Evolutionary conservation across 2,797 vertebrate species (phyloP).

Genomic region (Scolopax rusticola): DNA sequence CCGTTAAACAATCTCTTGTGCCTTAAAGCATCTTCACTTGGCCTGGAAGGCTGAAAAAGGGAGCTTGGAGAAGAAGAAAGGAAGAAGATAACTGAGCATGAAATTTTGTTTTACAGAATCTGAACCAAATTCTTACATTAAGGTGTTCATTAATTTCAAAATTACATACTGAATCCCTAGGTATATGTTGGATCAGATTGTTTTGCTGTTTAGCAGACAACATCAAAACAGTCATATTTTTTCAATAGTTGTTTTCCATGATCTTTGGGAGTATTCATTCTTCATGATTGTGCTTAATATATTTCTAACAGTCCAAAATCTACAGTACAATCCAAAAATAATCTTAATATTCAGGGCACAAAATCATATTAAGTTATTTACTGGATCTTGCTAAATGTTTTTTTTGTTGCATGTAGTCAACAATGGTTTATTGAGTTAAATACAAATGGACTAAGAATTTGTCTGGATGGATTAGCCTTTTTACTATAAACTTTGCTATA

Average conservation of each 20-base stretch:
- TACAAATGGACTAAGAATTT: slow-evolving; percentile 8
- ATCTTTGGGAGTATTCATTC: neutral
- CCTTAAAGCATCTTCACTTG: slow-evolving; percentile 64
- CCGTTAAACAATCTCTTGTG: slow-evolving; percentile 86
- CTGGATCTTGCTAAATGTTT: neutral
- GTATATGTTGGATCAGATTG: neutral
- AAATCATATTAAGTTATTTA: neutral
- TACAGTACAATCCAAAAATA: neutral
- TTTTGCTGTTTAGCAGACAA: neutral
- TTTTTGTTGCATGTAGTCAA: neutral
- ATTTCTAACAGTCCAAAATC: neutral
- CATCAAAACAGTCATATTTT: neutral
- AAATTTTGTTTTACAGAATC: neutral
- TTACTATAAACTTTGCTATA: neutral
- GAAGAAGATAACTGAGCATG: neutral
- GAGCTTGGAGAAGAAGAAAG: neutral
- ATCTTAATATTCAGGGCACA: neutral
- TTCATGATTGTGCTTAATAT: neutral
- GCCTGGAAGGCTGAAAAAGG: neutral
- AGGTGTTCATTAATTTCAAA: slow-evolving; percentile 39
- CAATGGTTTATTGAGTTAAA: slow-evolving; percentile 15
- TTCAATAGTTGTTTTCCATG: neutral
- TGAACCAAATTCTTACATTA: slow-evolving; percentile 10
- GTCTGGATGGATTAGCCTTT: neutral
- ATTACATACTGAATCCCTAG: neutral